These are phyloP conservation scores for Oxytorus armatus DNA, from an alignment of 2,888 invertebrate genomes.

Conservation along the genomic window DNA sequence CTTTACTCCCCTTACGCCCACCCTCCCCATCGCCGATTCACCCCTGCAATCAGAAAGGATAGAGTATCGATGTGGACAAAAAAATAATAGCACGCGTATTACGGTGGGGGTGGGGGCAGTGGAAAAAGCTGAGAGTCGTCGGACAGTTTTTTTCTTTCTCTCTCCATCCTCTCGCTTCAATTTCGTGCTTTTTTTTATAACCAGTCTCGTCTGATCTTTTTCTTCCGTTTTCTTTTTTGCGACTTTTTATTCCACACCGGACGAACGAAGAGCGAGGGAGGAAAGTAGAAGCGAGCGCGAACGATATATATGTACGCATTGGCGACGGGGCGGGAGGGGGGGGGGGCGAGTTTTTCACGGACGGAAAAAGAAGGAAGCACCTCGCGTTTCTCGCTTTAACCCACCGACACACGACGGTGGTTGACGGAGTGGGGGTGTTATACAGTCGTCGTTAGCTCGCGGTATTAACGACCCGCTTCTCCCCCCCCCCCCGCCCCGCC, in stretches of 20 bases:
- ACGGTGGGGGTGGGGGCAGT: constrained; percentile 28
- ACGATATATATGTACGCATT: no score
- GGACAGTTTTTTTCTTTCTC: constrained; percentile 39
- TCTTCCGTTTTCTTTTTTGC: not conserved
- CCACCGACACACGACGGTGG: constrained; percentile 26
- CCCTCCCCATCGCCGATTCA: constrained; percentile 31
- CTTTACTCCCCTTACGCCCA: constrained; percentile 38
- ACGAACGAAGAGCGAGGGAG: constrained; percentile 31
- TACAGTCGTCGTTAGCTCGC: constrained; percentile 71
- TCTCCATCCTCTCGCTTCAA: constrained; percentile 5
- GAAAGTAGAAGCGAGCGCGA: constrained; percentile 10
- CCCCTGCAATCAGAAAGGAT: constrained; percentile 41
- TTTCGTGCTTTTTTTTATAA: constrained; percentile 24
- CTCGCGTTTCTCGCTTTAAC: constrained; percentile 22
- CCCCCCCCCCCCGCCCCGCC: no score
- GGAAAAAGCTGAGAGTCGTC: constrained; percentile 46
- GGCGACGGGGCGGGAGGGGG: no score
- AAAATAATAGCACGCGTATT: not conserved
- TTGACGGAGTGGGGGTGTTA: constrained; percentile 57
- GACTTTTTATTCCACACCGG: constrained; percentile 40
- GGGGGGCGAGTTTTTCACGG: constrained; percentile 27
- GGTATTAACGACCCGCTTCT: constrained; percentile 73
- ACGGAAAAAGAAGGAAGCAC: constrained; percentile 7
- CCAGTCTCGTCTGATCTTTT: constrained; percentile 42
- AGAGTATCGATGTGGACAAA: constrained; percentile 28